Base-by-base conservation (phyloP, 2,888 invertebrate species). In the Troides oblongomaculatus region DNA sequence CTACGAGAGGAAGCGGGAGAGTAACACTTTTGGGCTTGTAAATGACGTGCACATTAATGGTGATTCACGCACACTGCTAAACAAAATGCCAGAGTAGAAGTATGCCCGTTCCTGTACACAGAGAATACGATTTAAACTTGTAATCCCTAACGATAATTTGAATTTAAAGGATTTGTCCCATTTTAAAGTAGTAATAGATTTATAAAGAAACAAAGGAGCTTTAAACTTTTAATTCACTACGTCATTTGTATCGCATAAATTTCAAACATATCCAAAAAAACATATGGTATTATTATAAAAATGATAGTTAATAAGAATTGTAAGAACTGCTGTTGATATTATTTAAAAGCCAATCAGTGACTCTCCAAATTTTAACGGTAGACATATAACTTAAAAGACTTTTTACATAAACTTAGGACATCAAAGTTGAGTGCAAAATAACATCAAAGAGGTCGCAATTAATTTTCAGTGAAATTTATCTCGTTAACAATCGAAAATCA, bases 401-500 rank as follows among this genome's bases (percentile, higher is more conserved):
- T 63, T 70, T 72, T 74, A 81, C 82, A 81, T 84, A 88, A 89
- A 85, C 88, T 85, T 87, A 69, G 82, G 85, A 86, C 86, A 88
- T 85, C 85, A 85, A 87, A 89, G 83, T 88, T 84, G 79, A 86
- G 83, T 84, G 80, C 81, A 84, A 88, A 90, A 81, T 92, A 89
- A 85, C 87, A 87, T 88, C 88, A 89, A 88, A 90, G 90, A 90
- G 88, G 90, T 91, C 88, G 89, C 89, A 90, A 92, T 91, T 92
- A 92, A 91, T 92, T 91, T 91, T 89, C 90, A 88, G 90, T 90
- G 88, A 90, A 91, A 89, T 91, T 90, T 86, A 87, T 88, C 89
- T 90, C 91, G 90, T 90, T 91, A 90, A 60, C 90, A 87, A 86
- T 85, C 81, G 83, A 83, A 89, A 89, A 88, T 89, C 87, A 88